Base-by-base conservation (phyloP, 1,140 invertebrate species). In the Trissolcus basalis region DNA sequence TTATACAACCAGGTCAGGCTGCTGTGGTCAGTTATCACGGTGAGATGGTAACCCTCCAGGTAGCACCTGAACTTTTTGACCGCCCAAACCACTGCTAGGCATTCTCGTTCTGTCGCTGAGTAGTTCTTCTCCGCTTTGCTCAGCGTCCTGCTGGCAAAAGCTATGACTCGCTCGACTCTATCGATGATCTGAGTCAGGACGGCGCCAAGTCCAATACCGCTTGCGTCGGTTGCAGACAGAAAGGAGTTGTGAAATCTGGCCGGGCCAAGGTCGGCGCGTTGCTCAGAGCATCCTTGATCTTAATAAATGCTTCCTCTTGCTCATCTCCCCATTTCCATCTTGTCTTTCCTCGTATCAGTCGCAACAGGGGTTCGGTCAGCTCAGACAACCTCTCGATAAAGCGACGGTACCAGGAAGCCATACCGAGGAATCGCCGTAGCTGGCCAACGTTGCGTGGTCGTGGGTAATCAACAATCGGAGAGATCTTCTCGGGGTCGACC, bases 11-110 rank as follows among this genome's bases (percentile, higher is more conserved):
- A 48, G 1, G 3, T 14, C 4, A 48, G 16, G 16, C 45, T 48
- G 16, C 16, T 48, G 16, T 48, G 15, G 45, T 48, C 45, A 4
- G 45, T 48, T 1, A 48, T 48, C 1, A 48, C 45, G 15, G 16
- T 48, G 16, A 16, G 19, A 8, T 16, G 15, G n/a, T 48, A 48
- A 1, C 16, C 45, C 10, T 48, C 45, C 16, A 48, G 16, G 9
- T 48, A 48, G 5, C 16, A 16, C 3, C 45, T 10, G 9, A 48
- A 19, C n/a, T 48, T 48, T 2, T 48, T 4, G 16, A 48, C 19
- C 7, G 45, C 45, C 16, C 45, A 48, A 0, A 48, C 16, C 5
- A 48, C 45, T 11, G n/a, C 36, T 9, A 39, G n/a, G n/a, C 36
- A 39, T n/a, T 39, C 9, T 39, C n/a, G 9, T 39, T 39, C 9